Base-by-base conservation (phyloP, 2,888 invertebrate genomes). In the Tenodera sinensis region DNA sequence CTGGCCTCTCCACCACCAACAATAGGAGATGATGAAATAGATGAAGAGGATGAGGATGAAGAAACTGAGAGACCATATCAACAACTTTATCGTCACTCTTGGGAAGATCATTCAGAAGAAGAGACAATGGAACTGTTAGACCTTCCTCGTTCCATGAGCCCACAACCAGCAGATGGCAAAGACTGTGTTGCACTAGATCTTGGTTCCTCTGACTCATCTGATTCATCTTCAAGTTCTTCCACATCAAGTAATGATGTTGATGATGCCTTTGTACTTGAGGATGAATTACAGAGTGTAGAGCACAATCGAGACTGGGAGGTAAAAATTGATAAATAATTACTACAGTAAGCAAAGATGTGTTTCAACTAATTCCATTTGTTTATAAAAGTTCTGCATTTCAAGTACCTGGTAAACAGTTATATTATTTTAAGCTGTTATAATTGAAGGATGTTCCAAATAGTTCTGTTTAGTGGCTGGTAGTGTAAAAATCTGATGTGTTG, bases 51-150 rank as follows among this genome's bases (percentile, higher is more conserved):
- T 25, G 86, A 20, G 12, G 15, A 54, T 27, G 12, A 84, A 9
- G 84, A 30, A 82, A 87, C n/a, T 20, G 88, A 30, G 7, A 87
- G 81, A 42, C 90, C 20, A 34, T 90, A 89, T 85, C 88, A 34
- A 12, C 88, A 81, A 28, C 28, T 42, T 34, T 84, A 95, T 90
- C 94, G 94, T 82, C 94, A 95, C 91, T 96, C 96, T 8, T 96
- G 96, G 96, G 96, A 97, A 91, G 96, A 96, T 90, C 95, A 96
- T 90, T 96, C 96, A 90, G 95, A 96, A 91, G 96, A 96, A 91
- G 97, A 96, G 91, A 95, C 95, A 28, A 94, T 96, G 92, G 96
- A 96, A 91, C 93, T 96, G 91, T 95, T 96, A 91, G 96, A 96
- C 91, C 93, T 96, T 30, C 95, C 96, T 4, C 92, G 92, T 42